Base-by-base conservation (phyloP, 2,797 vertebrate species). In the Lemur catta region DNA sequence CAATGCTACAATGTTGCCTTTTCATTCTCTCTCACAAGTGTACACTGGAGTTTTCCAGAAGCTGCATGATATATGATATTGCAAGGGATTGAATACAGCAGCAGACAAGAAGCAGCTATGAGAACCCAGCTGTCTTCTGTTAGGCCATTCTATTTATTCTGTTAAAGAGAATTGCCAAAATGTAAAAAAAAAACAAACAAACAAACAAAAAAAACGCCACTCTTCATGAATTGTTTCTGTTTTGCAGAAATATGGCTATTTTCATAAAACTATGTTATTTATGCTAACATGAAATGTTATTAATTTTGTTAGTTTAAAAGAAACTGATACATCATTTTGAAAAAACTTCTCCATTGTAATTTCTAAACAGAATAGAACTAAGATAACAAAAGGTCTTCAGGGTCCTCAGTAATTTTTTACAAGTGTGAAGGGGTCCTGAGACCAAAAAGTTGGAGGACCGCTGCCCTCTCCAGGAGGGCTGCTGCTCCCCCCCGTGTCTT, bases 291-390 rank as follows among this genome's bases (percentile, higher is more conserved):
- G 35, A 79, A 69, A 69, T 88, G 6, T 74, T n/a, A n/a, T 86
- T 75, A 48, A 26, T 69, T 38, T 52, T 86, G n/a, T 85, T 94
- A 84, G 57, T 85, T 89, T 87, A 84, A 18, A 76, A 80, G 81
- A 46, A 84, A 46, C 80, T n/a, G 35, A 52, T n/a, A 15, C 2
- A 11, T 69, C n/a, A 74, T 35, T 67, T 33, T 0, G 50, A 17
- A 4, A 89, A 9, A 20, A 41, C 52, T 69, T 91, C 38, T 94
- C 20, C 38, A 52, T 17, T 90, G 10, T 79, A 52, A 82, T 92
- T 94, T 88, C 65, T 92, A 74, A 72, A 46, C 26, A 75, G 35
- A 46, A 50, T 48, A 65, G 75, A 65, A 41, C 55, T 63, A 52
- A 12, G 7, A 18, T 71, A 20, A 81, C 80, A 41, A 57, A 55